Base-by-base conservation (phyloP, 2,888 invertebrate species). In the Drosophila pullipes region DNA sequence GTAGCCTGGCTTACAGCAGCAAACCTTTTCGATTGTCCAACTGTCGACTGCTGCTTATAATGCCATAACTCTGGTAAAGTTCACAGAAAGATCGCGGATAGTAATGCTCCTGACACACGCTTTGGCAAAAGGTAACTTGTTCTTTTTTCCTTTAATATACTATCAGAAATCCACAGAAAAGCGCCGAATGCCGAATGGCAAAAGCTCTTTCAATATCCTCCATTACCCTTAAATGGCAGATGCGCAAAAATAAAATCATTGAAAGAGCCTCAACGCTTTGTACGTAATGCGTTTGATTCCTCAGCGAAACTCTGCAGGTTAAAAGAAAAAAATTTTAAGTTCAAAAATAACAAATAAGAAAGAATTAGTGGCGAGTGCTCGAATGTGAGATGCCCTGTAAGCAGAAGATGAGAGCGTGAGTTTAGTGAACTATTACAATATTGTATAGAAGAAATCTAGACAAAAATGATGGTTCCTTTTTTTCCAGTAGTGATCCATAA, bases 231-330 rank as follows among this genome's bases (percentile, higher is more conserved):
- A 82, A 76, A 76, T 78, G 85, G 74, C 74, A 85, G 81, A 89
- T 89, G 85, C 85, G 82, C 87, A 81, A 83, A 85, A 88, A 86
- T 86, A 86, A 89, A 90, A 88, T 88, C 88, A 90, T 89, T 86
- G 89, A 83, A 83, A 90, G 73, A 78, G 78, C 74, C 77, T 79
- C 68, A 58, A 66, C 71, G 78, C 86, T 90, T 86, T 83, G 78
- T 78, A 82, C 73, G 90, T 89, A 88, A 88, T 88, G 83, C 90
- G 89, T 86, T 89, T 82, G 83, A 89, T 83, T 86, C 70, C 85
- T 82, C 77, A 67, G 74, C 88, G 47, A 81, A 77, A 81, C 74
- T 83, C 59, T 69, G 81, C 77, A 76, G 74, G 82, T 76, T 61
- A 31, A 33, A 65, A 65, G 76, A 67, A 64, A 49, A 37, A 54